phyloP scores from a whole-genome alignment of 2,797 vertebrate genomes.

The Neosilurus hyrtlii region DNA sequence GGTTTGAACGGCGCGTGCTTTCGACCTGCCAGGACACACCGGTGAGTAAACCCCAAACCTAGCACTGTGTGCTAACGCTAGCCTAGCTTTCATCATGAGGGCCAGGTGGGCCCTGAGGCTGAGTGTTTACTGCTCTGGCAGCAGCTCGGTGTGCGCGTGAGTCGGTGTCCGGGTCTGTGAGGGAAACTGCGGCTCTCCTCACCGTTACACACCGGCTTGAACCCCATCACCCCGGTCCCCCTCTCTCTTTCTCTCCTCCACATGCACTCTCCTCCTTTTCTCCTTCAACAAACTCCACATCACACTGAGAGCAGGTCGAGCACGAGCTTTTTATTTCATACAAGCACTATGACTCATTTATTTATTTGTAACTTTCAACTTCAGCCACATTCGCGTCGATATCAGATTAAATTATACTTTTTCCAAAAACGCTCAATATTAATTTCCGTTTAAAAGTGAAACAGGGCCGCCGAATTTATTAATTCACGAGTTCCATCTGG shows the following conservation, averaged over 20 bases:
- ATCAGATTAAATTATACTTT: background rate
- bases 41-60: background rate
- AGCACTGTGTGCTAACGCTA: background rate
- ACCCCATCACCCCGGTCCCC: too few species aligned
- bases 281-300: too few species aligned
- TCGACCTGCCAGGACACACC: background rate
- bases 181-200: too few species aligned
- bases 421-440: accelerated
- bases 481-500: background rate
- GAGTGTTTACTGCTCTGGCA: too few species aligned
- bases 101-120: background rate
- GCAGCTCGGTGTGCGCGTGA: too few species aligned
- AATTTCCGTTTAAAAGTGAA: background rate
- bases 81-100: background rate
- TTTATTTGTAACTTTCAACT: background rate
- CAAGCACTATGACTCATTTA: background rate
- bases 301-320: too few species aligned
- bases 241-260: too few species aligned
- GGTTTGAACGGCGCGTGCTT: background rate
- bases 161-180: too few species aligned
- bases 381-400: background rate
- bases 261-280: too few species aligned
- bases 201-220: too few species aligned
- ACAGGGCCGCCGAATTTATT: too few species aligned
- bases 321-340: background rate